Conservation (phyloP, 2,113 vertebrate species). For the Rhabdomys dilectus region DNA sequence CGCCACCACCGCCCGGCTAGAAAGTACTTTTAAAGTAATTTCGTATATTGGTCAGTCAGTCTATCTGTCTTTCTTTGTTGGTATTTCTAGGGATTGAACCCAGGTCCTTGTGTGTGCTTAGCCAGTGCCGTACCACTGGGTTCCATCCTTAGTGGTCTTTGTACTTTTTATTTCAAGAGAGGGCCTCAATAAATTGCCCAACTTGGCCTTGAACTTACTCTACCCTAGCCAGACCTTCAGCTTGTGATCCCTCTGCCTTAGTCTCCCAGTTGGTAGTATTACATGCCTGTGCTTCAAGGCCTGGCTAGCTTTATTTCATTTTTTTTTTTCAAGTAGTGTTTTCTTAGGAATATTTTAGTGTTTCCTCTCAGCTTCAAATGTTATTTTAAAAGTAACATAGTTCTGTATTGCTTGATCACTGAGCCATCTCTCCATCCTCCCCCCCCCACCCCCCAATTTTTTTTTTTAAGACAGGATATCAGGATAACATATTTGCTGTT, state of each 20-base stretch:
- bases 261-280: neutral
- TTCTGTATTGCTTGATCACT: neutral
- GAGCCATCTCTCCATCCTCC: too few relatives aligned
- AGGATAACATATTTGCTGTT: too few relatives aligned
- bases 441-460: too few relatives aligned
- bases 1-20: too few relatives aligned
- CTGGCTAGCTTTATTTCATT: neutral
- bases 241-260: neutral
- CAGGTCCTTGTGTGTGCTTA: neutral
- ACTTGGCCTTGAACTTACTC: neutral
- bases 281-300: neutral
- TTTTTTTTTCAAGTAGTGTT: neutral
- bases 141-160: neutral
- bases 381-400: slow-evolving; percentile 11
- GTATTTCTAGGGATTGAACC: neutral
- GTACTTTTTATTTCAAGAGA: neutral
- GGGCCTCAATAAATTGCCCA: neutral
- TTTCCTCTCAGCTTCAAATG: neutral
- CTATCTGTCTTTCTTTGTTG: neutral
- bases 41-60: neutral
- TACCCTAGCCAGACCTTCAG: neutral
- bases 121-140: neutral
- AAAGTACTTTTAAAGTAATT: neutral
- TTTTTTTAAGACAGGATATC: too few relatives aligned
- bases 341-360: neutral